These are phyloP conservation scores for Chloroclystis v-ata DNA, from an alignment of 2,888 invertebrate species.

Conservation along the genomic window DNA sequence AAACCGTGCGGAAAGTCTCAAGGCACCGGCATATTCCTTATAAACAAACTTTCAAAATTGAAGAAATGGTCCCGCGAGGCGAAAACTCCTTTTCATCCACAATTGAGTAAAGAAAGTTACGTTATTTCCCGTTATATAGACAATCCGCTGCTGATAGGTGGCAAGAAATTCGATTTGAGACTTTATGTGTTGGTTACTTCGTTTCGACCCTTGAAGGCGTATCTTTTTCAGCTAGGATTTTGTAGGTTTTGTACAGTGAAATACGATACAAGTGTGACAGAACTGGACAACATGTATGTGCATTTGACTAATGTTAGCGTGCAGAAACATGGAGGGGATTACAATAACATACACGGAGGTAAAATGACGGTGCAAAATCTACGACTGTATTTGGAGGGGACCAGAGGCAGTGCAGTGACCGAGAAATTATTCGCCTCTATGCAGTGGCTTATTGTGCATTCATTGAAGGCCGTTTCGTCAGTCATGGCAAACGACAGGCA, in stretches of 20 bases:
- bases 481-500: constrained; percentile 95
- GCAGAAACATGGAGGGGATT: constrained; percentile 98
- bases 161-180: constrained; percentile 96
- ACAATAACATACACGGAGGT: constrained; percentile 95
- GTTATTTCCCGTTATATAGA: constrained; percentile 98
- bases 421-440: constrained; percentile 93
- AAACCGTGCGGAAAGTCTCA: constrained; percentile 97
- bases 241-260: constrained; percentile 98
- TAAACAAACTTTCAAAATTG: constrained; percentile 95
- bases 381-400: constrained; percentile 92
- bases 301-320: constrained; percentile 98
- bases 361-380: constrained; percentile 96
- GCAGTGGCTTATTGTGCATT: constrained; percentile 93
- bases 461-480: constrained; percentile 93
- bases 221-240: constrained; percentile 94
- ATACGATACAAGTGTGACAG: constrained; percentile 92
- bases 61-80: constrained; percentile 94
- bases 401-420: constrained; percentile 91
- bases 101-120: constrained; percentile 90
- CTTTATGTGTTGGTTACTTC: constrained; percentile 95
- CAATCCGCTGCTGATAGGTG: constrained; percentile 95
- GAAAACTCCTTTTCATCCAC: constrained; percentile 90
- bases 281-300: constrained; percentile 94
- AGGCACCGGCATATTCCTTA: constrained; percentile 96
- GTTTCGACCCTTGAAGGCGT: constrained; percentile 94